Evolutionary conservation across 2,888 invertebrate species (phyloP).

Genomic region (Pristionchus entomophagus): DNA sequence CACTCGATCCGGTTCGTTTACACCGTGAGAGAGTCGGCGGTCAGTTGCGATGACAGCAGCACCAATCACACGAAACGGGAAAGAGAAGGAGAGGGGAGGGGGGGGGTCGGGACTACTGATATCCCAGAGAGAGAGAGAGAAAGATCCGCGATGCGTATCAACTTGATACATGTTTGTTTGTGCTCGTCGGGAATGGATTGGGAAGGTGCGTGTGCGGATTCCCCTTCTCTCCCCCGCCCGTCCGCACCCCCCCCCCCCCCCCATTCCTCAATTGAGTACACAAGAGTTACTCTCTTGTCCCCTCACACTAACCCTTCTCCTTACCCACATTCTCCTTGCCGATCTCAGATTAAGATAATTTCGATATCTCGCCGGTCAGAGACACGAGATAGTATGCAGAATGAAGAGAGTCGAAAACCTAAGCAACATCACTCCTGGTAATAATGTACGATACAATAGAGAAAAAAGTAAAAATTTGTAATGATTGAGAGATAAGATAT

Average conservation of each 20-base stretch:
- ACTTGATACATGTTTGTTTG: slow-evolving; percentile 28
- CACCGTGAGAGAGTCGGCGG: slow-evolving; percentile 16
- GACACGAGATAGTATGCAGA: too few species aligned
- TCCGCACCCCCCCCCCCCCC: neutral
- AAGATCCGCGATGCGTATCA: neutral
- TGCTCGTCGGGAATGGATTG: slow-evolving; percentile 26
- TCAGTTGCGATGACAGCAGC: slow-evolving; percentile 10
- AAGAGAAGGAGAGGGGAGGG: slow-evolving; percentile 1
- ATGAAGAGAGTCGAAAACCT: too few species aligned
- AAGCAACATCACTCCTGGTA: too few species aligned
- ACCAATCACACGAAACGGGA: slow-evolving; percentile 8
- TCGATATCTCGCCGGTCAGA: too few species aligned
- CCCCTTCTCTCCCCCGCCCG: neutral
- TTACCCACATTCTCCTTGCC: neutral
- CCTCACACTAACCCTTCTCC: neutral
- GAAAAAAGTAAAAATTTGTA: too few species aligned
- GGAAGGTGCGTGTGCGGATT: slow-evolving; percentile 9
- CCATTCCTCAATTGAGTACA: slow-evolving; percentile 13
- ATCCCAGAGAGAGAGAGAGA: neutral
- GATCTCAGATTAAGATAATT: too few species aligned
- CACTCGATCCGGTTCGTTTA: slow-evolving; percentile 38
- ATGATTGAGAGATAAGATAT: too few species aligned
- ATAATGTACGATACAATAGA: too few species aligned
- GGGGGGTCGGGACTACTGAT: neutral
- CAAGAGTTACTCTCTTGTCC: slow-evolving; percentile 20